These are phyloP conservation scores for Plagodis dolabraria DNA, from an alignment of 2,888 invertebrate genomes.

Conservation along the genomic window DNA sequence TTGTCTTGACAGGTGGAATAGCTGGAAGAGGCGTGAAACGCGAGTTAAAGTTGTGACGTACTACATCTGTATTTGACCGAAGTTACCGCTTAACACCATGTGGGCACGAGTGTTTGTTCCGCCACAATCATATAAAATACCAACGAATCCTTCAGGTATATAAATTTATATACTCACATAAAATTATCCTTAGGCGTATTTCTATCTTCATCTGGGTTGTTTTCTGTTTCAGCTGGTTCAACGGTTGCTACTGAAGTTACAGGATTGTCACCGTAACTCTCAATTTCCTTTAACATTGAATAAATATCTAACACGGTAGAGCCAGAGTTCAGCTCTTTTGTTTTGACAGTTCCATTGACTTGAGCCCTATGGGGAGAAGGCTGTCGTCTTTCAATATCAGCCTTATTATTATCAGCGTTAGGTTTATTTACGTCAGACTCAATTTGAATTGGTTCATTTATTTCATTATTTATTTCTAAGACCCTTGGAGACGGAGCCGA, in stretches of 20 bases:
- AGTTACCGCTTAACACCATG: too few relatives aligned
- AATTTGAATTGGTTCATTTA: constrained; percentile 27
- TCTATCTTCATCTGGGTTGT: constrained; percentile 54
- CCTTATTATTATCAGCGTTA: constrained; percentile 31
- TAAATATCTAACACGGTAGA: constrained; percentile 80
- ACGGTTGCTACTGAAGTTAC: constrained; percentile 53
- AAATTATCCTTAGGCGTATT: constrained; percentile 73
- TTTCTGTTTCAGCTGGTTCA: constrained; percentile 45
- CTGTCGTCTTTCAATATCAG: constrained; percentile 29
- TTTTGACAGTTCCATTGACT: constrained; percentile 44
- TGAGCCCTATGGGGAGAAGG: constrained; percentile 19
- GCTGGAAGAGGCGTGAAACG: too few relatives aligned
- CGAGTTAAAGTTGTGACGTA: too few relatives aligned
- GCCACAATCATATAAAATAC: too few relatives aligned
- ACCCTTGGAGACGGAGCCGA: constrained; percentile 69
- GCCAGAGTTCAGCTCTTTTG: constrained; percentile 61
- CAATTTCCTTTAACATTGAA: constrained; percentile 81
- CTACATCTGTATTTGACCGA: too few relatives aligned
- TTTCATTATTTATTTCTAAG: constrained; percentile 50
- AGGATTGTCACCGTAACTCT: constrained; percentile 75
- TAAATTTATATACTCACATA: constrained; percentile 55
- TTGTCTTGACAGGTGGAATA: too few relatives aligned
- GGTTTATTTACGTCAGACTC: constrained; percentile 27
- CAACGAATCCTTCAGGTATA: not conserved
- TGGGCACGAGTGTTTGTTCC: too few relatives aligned